Conservation (phyloP, 2,113 vertebrate species). For the Sinocyclocheilus anshuiensis region DNA sequence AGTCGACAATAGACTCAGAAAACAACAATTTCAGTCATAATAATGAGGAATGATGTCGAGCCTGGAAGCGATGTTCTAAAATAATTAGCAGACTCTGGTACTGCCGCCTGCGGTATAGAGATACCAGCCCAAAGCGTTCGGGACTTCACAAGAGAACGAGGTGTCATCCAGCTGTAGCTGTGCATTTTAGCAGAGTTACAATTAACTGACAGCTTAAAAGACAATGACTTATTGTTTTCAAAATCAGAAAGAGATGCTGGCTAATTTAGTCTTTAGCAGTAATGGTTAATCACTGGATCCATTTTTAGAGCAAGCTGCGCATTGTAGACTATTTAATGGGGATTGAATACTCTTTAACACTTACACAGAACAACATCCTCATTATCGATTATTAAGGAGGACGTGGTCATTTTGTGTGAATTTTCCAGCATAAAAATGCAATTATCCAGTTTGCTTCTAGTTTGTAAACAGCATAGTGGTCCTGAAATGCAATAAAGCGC, state of each 20-base stretch:
- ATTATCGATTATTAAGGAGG: background rate
- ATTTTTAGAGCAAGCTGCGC: background rate
- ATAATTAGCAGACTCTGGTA: constrained; percentile 43
- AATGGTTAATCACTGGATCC: background rate
- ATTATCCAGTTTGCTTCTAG: background rate
- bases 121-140: constrained; percentile 38
- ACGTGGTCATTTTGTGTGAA: background rate
- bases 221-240: constrained; percentile 30
- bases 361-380: constrained; percentile 12
- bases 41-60: constrained; percentile 35
- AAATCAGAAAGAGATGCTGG: background rate
- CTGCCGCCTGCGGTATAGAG: constrained; percentile 43
- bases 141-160: constrained; percentile 18
- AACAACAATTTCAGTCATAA: constrained; percentile 37
- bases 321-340: background rate
- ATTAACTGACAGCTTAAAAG: constrained; percentile 33
- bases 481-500: background rate
- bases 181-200: constrained; percentile 1
- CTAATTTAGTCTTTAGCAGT: background rate
- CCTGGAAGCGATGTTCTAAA: constrained; percentile 37
- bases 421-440: background rate
- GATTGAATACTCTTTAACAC: background rate
- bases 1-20: constrained; percentile 31
- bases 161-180: constrained; percentile 2
- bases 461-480: background rate